Conservation (phyloP, 2,888 invertebrate species). For the Netelia fuscicornis region DNA sequence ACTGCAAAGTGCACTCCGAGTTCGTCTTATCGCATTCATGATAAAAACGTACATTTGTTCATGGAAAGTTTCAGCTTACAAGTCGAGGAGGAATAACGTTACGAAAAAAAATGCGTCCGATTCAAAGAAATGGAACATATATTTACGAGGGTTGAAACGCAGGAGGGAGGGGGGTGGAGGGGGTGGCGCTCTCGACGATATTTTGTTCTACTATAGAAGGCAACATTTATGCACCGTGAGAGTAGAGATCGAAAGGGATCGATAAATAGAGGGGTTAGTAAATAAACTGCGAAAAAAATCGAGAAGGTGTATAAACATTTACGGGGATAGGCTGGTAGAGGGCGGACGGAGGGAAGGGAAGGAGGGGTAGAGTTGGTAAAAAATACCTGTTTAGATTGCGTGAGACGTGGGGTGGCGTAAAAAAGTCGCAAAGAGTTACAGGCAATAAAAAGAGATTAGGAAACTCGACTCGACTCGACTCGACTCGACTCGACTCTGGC, state of each 20-base stretch:
- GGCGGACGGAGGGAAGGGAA: too few species aligned
- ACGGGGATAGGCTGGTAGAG: constrained; percentile 36
- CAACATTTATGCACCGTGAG: neutral
- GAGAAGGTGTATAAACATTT: constrained; percentile 54
- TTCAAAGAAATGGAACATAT: neutral
- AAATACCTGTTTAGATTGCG: constrained; percentile 75
- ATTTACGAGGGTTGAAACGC: neutral
- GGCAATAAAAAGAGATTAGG: constrained; percentile 83
- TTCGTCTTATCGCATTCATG: constrained; percentile 29
- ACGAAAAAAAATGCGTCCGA: neutral
- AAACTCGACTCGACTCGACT: constrained; percentile 74
- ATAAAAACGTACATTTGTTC: constrained; percentile 28
- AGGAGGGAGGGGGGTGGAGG: too few species aligned
- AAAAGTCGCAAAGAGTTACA: constrained; percentile 80
- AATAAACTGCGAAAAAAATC: constrained; percentile 29
- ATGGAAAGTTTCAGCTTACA: neutral
- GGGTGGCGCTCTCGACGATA: too few species aligned
- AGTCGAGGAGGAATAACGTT: neutral
- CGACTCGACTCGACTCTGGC: constrained; percentile 70
- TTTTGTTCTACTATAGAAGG: too few species aligned
- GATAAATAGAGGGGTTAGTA: constrained; percentile 46
- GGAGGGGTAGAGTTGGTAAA: neutral
- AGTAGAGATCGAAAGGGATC: constrained; percentile 38
- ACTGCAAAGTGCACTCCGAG: constrained; percentile 33
- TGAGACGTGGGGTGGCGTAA: constrained; percentile 72